Conservation (phyloP, 2,797 vertebrate species). For the Leuciscus waleckii region DNA sequence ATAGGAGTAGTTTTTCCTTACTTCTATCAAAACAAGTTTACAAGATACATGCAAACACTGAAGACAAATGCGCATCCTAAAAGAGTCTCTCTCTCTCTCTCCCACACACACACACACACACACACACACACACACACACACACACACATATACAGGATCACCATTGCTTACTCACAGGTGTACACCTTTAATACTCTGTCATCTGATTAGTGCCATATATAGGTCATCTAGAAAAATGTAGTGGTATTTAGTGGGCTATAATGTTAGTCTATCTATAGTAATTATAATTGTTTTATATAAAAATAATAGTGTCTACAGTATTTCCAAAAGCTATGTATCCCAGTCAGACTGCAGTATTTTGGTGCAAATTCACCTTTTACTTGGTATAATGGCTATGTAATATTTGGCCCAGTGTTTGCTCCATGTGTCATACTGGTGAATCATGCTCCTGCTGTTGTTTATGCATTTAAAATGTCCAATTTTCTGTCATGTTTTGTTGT, state of each 20-base stretch:
- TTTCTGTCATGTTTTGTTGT: slow-evolving; percentile 8
- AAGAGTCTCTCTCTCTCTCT: neutral
- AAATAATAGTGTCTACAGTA: neutral
- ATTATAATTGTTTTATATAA: neutral
- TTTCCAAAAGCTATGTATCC: neutral
- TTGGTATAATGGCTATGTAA: slow-evolving; percentile 1
- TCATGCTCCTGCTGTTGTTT: slow-evolving; percentile 32
- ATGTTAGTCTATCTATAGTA: neutral
- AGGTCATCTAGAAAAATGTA: slow-evolving; percentile 3
- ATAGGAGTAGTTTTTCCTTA: neutral
- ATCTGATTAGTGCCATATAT: slow-evolving; percentile 25
- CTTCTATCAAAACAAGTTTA: neutral
- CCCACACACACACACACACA: neutral
- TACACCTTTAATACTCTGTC: slow-evolving; percentile 20
- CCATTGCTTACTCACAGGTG: neutral
- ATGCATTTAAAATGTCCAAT: slow-evolving; percentile 23
- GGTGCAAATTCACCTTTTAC: neutral
- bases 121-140: neutral
- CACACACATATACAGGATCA: neutral
- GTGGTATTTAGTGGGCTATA: neutral
- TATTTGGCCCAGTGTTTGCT: slow-evolving; percentile 2
- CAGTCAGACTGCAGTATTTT: neutral
- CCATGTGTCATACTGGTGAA: slow-evolving; percentile 10
- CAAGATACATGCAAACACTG: neutral
- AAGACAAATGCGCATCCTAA: neutral